Conservation (phyloP, 2,888 invertebrate genomes). For the Leptinotarsa peninsularis region DNA sequence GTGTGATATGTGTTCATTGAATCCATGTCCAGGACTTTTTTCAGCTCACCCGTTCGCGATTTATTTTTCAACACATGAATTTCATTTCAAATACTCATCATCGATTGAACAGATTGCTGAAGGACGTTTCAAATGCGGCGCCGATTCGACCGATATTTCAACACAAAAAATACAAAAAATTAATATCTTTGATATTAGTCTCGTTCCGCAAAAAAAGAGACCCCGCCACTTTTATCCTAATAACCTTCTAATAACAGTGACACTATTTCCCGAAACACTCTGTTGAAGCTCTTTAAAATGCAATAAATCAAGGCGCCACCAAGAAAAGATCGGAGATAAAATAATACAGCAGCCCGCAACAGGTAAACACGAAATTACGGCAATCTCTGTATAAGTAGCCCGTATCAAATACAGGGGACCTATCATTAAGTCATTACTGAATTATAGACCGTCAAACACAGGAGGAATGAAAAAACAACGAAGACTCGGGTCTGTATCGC, state of each 20-base stretch:
- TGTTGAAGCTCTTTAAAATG: conserved; percentile 47
- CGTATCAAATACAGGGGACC: conserved; percentile 53
- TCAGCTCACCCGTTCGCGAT: too few species aligned
- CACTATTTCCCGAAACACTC: conserved; percentile 36
- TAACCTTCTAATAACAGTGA: conserved; percentile 39
- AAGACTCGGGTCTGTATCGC: conserved; percentile 47
- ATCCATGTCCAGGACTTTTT: too few species aligned
- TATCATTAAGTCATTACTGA: conserved; percentile 58
- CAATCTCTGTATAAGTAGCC: conserved; percentile 51
- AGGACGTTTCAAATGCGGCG: not conserved
- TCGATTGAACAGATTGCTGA: too few species aligned
- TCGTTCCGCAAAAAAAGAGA: not conserved
- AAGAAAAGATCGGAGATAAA: conserved; percentile 41
- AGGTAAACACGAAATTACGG: conserved; percentile 48
- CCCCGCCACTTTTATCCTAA: not conserved
- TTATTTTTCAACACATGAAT: too few species aligned
- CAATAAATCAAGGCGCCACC: conserved; percentile 52
- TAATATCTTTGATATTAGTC: conserved; percentile 1
- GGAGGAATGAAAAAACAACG: conserved; percentile 9
- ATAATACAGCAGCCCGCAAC: conserved; percentile 35
- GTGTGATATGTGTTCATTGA: too few species aligned
- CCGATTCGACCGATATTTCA: not conserved
- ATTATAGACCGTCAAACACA: conserved; percentile 45
- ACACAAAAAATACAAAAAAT: not conserved
- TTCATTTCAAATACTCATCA: too few species aligned